Conservation (phyloP, 2,888 invertebrate species). For the Hymenopus coronatus region DNA sequence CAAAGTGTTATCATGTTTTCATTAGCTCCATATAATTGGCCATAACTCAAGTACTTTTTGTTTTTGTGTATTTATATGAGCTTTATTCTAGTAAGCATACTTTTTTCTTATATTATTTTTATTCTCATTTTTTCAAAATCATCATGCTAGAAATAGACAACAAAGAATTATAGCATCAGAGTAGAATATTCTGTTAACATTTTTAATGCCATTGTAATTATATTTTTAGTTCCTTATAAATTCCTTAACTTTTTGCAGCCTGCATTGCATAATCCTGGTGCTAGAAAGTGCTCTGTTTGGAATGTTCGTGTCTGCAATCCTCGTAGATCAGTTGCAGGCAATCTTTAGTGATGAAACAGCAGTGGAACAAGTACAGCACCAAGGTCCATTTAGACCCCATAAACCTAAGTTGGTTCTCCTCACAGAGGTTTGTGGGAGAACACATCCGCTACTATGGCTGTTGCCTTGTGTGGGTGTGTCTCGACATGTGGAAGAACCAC, state of each 20-base stretch:
- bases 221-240: too few species aligned
- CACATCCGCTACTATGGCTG: conserved; percentile 69
- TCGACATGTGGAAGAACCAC: conserved; percentile 44
- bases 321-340: conserved; percentile 81
- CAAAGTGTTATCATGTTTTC: too few species aligned
- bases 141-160: too few species aligned
- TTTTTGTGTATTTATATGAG: too few species aligned
- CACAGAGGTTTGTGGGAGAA: conserved; percentile 75
- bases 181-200: too few species aligned
- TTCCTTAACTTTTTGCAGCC: conserved; percentile 52
- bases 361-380: conserved; percentile 69
- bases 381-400: conserved; percentile 62
- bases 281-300: conserved; percentile 83
- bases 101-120: too few species aligned
- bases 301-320: conserved; percentile 81
- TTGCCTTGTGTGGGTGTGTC: conserved; percentile 63
- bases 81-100: too few species aligned
- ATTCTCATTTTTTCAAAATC: too few species aligned
- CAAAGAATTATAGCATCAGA: too few species aligned
- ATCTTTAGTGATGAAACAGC: conserved; percentile 82
- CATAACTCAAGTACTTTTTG: too few species aligned
- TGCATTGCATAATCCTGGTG: conserved; percentile 78
- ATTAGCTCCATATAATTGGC: too few species aligned
- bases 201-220: too few species aligned
- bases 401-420: conserved; percentile 59